Evolutionary conservation across 2,113 vertebrate species (phyloP), one percentile per base, ranked within the genome.

Genomic region (Formicarius rufipectus): DNA sequence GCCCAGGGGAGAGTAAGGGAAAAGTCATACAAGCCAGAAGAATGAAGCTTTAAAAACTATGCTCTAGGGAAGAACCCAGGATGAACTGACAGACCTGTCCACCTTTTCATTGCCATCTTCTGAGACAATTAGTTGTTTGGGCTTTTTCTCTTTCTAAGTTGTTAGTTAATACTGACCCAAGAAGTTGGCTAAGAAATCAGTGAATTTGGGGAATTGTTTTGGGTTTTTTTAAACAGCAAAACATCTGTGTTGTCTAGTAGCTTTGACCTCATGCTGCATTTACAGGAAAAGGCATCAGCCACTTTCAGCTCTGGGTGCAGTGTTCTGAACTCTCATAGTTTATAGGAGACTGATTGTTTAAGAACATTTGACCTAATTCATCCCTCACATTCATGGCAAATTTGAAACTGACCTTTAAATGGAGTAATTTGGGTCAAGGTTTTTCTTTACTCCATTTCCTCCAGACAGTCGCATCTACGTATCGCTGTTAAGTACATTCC

Each of bases 321-420:
- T 31, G 1, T 71, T 88, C 47, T 86, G 85, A 95, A 44, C 93
- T 88, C 58, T 75, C 21, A 28, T 78, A 39, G 87, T 96, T 96
- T 93, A 94, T 83, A 52, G 55, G 60, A 94, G 53, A 64, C 33
- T 77, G 67, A 22, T 58, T 93, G 93, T 89, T 95, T 84, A 87
- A 91, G 74, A 81, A 71, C 45, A 20, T 31, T 31, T 84, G 84
- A 64, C 73, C 74, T 86, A 68, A 82, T 68, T 87, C 3, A 56
- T 63, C 68, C 40, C 56, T 80, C 44, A 5, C 28, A 39, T 74
- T 42, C 13, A 55, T 27, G 64, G 53, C 81, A 74, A 42, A 90
- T 68, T 69, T 60, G 28, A 42, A 66, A 19, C n/a, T 82, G 78
- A 93, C 85, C 90, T 90, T 87, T 90, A n/a, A 23, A 8, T 15